Evolutionary conservation across 2,888 invertebrate genomes (phyloP), one percentile per base, ranked within the genome.

Genomic region (Dynastes maya): DNA sequence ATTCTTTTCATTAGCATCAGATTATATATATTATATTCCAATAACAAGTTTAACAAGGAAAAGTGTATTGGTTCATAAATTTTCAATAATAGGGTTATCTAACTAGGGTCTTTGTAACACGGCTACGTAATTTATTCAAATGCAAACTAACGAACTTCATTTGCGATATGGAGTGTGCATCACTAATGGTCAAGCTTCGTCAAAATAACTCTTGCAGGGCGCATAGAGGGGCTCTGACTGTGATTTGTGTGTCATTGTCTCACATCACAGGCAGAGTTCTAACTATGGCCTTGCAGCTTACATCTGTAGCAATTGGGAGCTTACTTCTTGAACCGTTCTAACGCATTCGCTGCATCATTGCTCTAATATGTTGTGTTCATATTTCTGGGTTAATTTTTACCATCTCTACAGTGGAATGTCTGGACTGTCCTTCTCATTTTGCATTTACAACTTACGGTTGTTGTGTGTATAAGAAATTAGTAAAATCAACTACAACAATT

Each of bases 231-330:
- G 91, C 94, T 95, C 93, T 90, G 91, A 89, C 94, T 94, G 95
- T 95, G 95, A 94, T 92, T 90, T 93, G 95, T 96, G 89, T 88
- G 84, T 86, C 82, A 83, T 85, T 83, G 82, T 84, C 83, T 93
- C 95, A 95, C 96, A 96, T 96, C 96, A 96, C 96, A 96, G 96
- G 95, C 96, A 95, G 95, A 96, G 96, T 96, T 96, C 96, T 95
- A 95, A 94, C 95, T 95, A 90, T 90, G 94, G 91, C 92, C 89
- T 89, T 89, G 88, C 86, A 80, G 79, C 80, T 83, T 78, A 65
- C 75, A 78, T 74, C 77, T 68, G 37, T 65, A 67, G 58, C 40
- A 53, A 27, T 74, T 61, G 61, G 58, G 61, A 58, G 72, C 72
- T 74, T 74, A 61, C 51, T 74, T 40, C 72, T 71, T 61, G 32